Evolutionary conservation across 2,113 vertebrate genomes (phyloP).

Genomic region (Aramus guarauna): DNA sequence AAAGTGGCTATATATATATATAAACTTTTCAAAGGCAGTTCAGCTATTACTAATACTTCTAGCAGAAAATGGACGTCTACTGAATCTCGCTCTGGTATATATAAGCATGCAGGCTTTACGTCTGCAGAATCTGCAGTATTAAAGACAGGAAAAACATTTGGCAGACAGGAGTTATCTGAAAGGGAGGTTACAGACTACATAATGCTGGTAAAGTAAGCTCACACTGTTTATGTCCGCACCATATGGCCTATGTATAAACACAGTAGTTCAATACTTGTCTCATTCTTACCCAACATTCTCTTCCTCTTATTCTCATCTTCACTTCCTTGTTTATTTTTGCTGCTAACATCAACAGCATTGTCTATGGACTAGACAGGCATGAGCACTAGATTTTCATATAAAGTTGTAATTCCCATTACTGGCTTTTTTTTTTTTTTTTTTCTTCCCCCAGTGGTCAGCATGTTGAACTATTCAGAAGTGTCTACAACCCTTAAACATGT

Average conservation of each 20-base stretch:
- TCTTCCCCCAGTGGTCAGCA: neutral
- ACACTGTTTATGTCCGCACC: constrained; percentile 12
- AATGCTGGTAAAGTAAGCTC: constrained; percentile 37
- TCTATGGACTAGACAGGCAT: neutral
- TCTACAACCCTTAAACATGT: neutral
- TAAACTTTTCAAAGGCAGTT: neutral
- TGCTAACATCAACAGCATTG: neutral
- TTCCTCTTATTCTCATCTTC: constrained; percentile 33
- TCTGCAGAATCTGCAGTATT: neutral
- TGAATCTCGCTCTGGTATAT: neutral
- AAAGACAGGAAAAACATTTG: constrained; percentile 9
- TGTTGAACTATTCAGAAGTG: neutral
- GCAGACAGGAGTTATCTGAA: neutral
- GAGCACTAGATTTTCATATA: neutral
- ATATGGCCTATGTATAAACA: constrained; percentile 20
- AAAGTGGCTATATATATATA: neutral
- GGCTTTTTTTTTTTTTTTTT: neutral
- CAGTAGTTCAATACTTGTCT: constrained; percentile 3
- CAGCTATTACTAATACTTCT: neutral
- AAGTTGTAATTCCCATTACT: neutral
- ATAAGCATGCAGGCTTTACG: neutral
- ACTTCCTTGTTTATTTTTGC: constrained; percentile 22
- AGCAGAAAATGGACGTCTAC: neutral
- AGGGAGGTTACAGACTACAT: neutral
- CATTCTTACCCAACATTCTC: neutral